Percentiles rank a stretch among this genome's conserved stretches.
phyloP scores from a whole-genome alignment of 2,113 vertebrate genomes.

The Xenopus tropicalis region DNA sequence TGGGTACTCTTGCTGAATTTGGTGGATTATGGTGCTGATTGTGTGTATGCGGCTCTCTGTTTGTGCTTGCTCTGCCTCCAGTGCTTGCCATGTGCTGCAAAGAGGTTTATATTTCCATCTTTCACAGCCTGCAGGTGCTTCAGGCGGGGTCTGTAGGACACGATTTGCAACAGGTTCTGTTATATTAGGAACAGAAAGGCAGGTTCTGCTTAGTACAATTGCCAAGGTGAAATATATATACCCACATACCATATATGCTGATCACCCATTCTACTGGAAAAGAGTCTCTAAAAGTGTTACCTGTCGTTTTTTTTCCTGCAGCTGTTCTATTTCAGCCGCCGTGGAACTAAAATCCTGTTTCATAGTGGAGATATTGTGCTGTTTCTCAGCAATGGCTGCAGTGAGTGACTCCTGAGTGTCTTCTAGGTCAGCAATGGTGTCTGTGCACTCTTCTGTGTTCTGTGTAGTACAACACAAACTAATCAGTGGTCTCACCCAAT shows the following conservation, averaged over 20 bases:
- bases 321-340: constrained; percentile 30
- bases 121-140: constrained; percentile 72
- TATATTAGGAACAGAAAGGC: constrained; percentile 9
- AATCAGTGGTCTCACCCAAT: no score
- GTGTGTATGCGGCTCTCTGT: constrained; percentile 51
- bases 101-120: constrained; percentile 64
- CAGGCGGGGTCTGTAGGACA: constrained; percentile 66
- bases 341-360: constrained; percentile 44
- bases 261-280: no score
- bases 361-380: constrained; percentile 55
- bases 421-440: constrained; percentile 64
- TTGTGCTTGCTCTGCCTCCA: constrained; percentile 52
- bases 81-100: constrained; percentile 46
- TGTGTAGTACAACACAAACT: constrained; percentile 43
- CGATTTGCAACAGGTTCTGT: constrained; percentile 71
- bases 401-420: constrained; percentile 52
- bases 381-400: constrained; percentile 56
- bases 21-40: constrained; percentile 56
- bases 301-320: constrained; percentile 67
- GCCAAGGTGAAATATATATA: background rate
- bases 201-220: background rate
- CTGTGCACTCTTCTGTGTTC: constrained; percentile 62
- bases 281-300: no score
- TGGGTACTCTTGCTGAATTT: constrained; percentile 66
- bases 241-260: background rate